Conservation (phyloP, 2,888 invertebrate species). For the Sinopyrophorus schimmeli region DNA sequence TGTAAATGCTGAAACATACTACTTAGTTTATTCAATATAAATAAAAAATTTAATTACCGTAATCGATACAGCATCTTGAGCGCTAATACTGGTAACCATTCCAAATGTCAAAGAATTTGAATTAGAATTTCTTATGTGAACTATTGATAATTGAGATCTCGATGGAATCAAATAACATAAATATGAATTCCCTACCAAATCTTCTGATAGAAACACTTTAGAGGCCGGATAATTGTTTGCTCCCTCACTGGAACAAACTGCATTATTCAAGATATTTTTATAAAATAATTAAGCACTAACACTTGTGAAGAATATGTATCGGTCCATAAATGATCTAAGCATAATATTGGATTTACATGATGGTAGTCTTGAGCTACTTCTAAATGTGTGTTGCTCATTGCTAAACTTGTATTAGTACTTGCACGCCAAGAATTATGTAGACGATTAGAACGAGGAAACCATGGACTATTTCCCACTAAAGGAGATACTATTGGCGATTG, state of each 20-base stretch:
- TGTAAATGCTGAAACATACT: slow-evolving; percentile 63
- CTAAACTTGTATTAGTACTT: slow-evolving; percentile 34
- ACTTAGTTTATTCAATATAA: slow-evolving; percentile 4
- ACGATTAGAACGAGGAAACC: slow-evolving; percentile 44
- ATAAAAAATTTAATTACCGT: slow-evolving; percentile 57
- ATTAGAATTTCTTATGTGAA: slow-evolving; percentile 69
- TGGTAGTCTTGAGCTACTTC: slow-evolving; percentile 45
- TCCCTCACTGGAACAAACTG: slow-evolving; percentile 45
- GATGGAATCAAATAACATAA: slow-evolving; percentile 75
- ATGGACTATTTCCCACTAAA: slow-evolving; percentile 43
- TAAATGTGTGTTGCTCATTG: slow-evolving; percentile 53
- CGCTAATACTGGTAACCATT: slow-evolving; percentile 69
- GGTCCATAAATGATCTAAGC: slow-evolving; percentile 89
- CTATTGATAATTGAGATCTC: slow-evolving; percentile 68
- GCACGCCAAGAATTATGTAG: slow-evolving; percentile 40
- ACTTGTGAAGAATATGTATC: slow-evolving; percentile 57
- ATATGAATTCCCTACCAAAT: slow-evolving; percentile 82
- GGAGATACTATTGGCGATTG: slow-evolving; percentile 55
- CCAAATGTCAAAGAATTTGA: slow-evolving; percentile 76
- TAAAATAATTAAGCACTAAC: slow-evolving; percentile 10
- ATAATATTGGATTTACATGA: slow-evolving; percentile 73
- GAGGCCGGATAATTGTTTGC: slow-evolving; percentile 62
- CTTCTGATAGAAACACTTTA: slow-evolving; percentile 82
- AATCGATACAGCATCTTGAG: slow-evolving; percentile 82
- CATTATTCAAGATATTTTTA: slow-evolving; percentile 3